Conservation (phyloP, 2,888 invertebrate species). For the Hyalella azteca region DNA sequence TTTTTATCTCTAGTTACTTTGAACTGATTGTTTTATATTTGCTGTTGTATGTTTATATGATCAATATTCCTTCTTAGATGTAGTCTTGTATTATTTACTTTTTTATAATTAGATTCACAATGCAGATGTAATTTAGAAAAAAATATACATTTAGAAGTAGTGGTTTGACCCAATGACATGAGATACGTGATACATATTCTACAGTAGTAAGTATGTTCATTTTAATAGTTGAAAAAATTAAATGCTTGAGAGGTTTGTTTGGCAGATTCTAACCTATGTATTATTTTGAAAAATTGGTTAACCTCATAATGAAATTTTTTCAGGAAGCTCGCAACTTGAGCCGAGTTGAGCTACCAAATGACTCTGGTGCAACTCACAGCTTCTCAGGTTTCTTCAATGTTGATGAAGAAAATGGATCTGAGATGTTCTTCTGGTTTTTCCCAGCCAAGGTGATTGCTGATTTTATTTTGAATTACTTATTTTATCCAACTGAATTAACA, state of each 20-base stretch:
- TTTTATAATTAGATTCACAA: no score
- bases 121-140: neutral
- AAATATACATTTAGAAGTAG: neutral
- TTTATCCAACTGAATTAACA: neutral
- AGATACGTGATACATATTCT: neutral
- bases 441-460: constrained; percentile 70
- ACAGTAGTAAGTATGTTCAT: neutral
- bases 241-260: neutral
- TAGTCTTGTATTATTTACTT: no score
- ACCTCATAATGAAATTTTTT: neutral
- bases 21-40: neutral
- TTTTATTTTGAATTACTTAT: neutral
- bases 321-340: constrained; percentile 67
- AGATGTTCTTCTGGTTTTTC: constrained; percentile 92
- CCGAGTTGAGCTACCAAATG: constrained; percentile 60
- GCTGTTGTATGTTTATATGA: no score
- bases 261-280: neutral
- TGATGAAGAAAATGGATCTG: constrained; percentile 76
- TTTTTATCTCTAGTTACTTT: neutral
- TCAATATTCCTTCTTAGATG: no score
- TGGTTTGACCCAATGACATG: neutral
- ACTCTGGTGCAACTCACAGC: constrained; percentile 68
- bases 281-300: neutral
- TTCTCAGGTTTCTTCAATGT: constrained; percentile 86
- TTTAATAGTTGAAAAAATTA: neutral